phyloP scores from a whole-genome alignment of 2,888 invertebrate genomes.

The Drosophila macrospina region DNA sequence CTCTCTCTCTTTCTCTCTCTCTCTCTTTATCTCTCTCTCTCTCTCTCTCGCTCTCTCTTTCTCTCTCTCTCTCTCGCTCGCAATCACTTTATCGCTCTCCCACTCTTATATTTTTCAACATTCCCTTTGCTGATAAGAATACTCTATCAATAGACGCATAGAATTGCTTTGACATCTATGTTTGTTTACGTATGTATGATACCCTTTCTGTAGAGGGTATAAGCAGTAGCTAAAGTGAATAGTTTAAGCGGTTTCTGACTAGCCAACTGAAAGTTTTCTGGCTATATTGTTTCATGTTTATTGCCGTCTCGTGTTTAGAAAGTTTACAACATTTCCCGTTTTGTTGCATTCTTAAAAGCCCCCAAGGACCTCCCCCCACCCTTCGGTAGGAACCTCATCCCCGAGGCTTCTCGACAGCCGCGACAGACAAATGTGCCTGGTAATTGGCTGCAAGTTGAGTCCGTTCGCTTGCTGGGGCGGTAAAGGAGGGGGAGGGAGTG shows the following conservation, averaged over 20 bases:
- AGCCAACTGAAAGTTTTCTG: constrained; percentile 27
- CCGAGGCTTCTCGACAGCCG: constrained; percentile 10
- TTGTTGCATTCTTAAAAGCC: constrained; percentile 57
- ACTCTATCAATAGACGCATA: not conserved
- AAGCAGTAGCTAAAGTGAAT: constrained; percentile 45
- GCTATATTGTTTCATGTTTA: constrained; percentile 56
- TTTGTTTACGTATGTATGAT: not conserved
- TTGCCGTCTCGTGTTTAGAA: constrained; percentile 70
- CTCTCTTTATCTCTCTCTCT: too few relatives aligned
- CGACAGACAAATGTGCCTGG: constrained; percentile 60
- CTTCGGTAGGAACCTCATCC: too few relatives aligned
- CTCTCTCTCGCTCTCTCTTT: too few relatives aligned
- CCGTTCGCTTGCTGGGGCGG: too few relatives aligned
- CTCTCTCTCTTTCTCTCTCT: too few relatives aligned
- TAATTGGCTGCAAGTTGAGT: constrained; percentile 56
- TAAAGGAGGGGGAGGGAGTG: not conserved
- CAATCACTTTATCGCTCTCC: too few relatives aligned
- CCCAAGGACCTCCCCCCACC: constrained; percentile 3
- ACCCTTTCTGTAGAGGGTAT: constrained; percentile 30
- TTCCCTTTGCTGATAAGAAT: not conserved
- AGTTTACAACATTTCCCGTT: constrained; percentile 62
- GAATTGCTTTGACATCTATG: not conserved
- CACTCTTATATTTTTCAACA: too few relatives aligned
- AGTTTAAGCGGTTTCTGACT: constrained; percentile 50
- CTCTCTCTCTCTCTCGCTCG: too few relatives aligned